Base-by-base conservation (phyloP, 2,888 invertebrate species). In the Hirtodrosophila alboralis region DNA sequence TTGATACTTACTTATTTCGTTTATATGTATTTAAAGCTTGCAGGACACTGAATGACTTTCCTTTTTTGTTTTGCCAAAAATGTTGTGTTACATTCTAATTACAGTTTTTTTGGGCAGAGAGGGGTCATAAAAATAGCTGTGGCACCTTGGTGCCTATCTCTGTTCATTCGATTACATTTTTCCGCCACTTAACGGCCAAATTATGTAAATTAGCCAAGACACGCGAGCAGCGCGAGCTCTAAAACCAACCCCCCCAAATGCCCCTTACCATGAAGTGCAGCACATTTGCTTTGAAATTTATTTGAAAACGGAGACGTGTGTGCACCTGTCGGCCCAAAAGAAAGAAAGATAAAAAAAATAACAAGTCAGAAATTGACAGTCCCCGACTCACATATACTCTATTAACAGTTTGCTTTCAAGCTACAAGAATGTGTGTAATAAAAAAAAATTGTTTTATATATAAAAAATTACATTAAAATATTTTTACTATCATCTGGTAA, bases 111-210 rank as follows among this genome's bases (percentile, higher is more conserved):
- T n/a, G n/a, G n/a, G n/a, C n/a, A n/a, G n/a, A n/a, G n/a, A 34
- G 47, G 64, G 28, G 48, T 56, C 58, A 65, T 68, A 57, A 53
- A 64, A 74, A 59, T 52, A 74, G 59, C 54, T 59, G n/a, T n/a
- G 37, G 34, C 49, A 57, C 60, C 65, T 59, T 34, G 64, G 34
- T 63, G 64, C 59, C 84, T 80, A 80, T 75, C 78, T 75, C 78
- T 78, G 58, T 72, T 78, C 72, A 75, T 86, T 86, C 75, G 81
- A 81, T 84, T 81, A 86, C 81, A 84, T 75, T 86, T 85, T 86
- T 75, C 72, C 80, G 84, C 78, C 86, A 80, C 81, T 83, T 86
- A 86, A 83, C 67, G 77, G 67, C 41, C 41, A 64, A 84, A 84
- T 86, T 75, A 83, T 86, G 83, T 57, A 86, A 83, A 83, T 83